Evolutionary conservation across 2,888 invertebrate species (phyloP).

Genomic region (Tromatobia lineatoria): DNA sequence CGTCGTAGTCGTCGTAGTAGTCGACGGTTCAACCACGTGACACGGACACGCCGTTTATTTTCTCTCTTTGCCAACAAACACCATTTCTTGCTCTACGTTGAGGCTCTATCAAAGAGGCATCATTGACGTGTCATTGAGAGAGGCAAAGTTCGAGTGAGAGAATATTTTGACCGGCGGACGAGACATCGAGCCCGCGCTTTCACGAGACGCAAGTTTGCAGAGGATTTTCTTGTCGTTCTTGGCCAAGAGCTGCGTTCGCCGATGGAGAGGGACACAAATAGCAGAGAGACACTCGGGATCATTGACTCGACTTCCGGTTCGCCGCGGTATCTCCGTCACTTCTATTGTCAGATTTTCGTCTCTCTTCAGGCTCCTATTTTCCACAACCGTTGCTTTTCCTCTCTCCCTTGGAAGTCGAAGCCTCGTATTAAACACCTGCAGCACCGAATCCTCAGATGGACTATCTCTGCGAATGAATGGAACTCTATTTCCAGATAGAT

Average conservation of each 20-base stretch:
- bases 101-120: not conserved
- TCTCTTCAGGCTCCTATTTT: not conserved
- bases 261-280: not conserved
- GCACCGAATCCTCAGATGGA: conserved; percentile 1
- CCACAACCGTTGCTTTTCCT: not conserved
- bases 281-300: conserved; percentile 4
- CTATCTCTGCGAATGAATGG: not conserved
- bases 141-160: conserved; percentile 7
- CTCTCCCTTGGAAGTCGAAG: not conserved
- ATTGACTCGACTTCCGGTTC: conserved; percentile 18
- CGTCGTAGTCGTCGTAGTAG: not conserved
- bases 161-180: conserved; percentile 10
- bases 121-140: not conserved
- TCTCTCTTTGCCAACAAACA: conserved; percentile 27
- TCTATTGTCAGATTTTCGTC: not conserved
- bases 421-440: conserved; percentile 2
- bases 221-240: conserved; percentile 7
- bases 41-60: conserved; percentile 18
- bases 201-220: not conserved
- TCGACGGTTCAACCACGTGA: conserved; percentile 13
- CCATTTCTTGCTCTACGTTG: not conserved
- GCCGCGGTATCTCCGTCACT: not conserved
- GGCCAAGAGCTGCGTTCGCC: not conserved
- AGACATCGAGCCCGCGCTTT: conserved; percentile 7
- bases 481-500: conserved; percentile 19